Conservation (phyloP, 2,888 invertebrate genomes). For the Leptodirus hochenwartii region DNA sequence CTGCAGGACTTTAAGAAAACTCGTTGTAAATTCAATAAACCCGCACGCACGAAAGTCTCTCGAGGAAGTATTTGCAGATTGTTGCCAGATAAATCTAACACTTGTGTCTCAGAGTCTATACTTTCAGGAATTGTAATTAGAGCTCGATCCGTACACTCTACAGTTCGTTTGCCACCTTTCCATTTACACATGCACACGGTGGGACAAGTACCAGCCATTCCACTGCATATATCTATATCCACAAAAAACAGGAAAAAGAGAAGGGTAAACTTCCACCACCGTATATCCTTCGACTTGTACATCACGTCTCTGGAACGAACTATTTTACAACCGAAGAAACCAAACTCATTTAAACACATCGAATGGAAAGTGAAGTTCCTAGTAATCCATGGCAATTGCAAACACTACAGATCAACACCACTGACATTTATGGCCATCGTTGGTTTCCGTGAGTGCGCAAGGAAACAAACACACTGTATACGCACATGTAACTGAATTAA, state of each 20-base stretch:
- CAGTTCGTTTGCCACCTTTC: conserved; percentile 87
- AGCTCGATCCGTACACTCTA: conserved; percentile 71
- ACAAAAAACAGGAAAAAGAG: conserved; percentile 13
- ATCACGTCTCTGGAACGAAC: too few species aligned
- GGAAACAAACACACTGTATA: too few species aligned
- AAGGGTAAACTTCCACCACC: too few species aligned
- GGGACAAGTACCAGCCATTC: conserved; percentile 46
- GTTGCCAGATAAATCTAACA: conserved; percentile 76
- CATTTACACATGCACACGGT: conserved; percentile 77
- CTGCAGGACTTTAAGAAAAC: conserved; percentile 69
- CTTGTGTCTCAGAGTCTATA: conserved; percentile 78
- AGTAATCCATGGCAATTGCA: too few species aligned
- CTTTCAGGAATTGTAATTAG: conserved; percentile 72
- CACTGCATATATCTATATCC: conserved; percentile 19
- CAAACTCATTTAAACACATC: too few species aligned
- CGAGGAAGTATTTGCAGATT: conserved; percentile 67
- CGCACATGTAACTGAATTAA: too few species aligned
- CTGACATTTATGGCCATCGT: too few species aligned
- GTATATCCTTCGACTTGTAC: too few species aligned
- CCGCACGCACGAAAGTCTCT: conserved; percentile 65
- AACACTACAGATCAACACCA: too few species aligned
- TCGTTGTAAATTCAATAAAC: conserved; percentile 71
- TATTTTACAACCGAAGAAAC: too few species aligned
- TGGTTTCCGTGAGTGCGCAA: too few species aligned
- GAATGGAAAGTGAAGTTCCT: too few species aligned